phyloP scores from a whole-genome alignment of 2,113 vertebrate species.

The Delphinus delphis region DNA sequence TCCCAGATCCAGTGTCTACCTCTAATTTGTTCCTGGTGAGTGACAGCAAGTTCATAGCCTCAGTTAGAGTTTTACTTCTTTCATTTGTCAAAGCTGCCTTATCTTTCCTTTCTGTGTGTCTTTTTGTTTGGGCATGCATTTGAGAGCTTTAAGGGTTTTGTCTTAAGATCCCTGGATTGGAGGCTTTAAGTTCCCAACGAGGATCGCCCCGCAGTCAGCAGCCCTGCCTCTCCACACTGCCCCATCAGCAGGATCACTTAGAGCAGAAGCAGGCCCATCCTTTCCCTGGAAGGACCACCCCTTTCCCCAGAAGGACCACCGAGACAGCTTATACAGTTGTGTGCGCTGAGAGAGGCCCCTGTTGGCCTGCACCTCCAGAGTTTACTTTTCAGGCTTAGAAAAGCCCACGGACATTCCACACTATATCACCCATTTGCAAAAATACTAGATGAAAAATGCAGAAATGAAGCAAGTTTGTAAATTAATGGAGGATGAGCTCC shows the following conservation, averaged over 20 bases:
- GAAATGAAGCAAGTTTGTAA: background rate
- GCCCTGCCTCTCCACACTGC: accelerated
- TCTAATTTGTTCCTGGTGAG: background rate
- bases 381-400: background rate
- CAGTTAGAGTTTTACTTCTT: background rate
- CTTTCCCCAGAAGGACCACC: accelerated
- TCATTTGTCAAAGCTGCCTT: background rate
- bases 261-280: accelerated
- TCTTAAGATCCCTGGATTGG: background rate
- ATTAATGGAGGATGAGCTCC: background rate
- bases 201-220: background rate
- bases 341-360: background rate
- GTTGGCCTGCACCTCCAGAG: accelerated
- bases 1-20: background rate
- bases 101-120: background rate
- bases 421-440: background rate
- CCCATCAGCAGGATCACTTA: background rate
- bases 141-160: background rate
- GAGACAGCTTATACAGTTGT: background rate
- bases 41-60: background rate
- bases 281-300: background rate
- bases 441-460: background rate
- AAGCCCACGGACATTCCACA: background rate
- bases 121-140: background rate
- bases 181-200: background rate